Base-by-base conservation (phyloP, 2,888 invertebrate genomes). In the Reticulitermes lucifugus region DNA sequence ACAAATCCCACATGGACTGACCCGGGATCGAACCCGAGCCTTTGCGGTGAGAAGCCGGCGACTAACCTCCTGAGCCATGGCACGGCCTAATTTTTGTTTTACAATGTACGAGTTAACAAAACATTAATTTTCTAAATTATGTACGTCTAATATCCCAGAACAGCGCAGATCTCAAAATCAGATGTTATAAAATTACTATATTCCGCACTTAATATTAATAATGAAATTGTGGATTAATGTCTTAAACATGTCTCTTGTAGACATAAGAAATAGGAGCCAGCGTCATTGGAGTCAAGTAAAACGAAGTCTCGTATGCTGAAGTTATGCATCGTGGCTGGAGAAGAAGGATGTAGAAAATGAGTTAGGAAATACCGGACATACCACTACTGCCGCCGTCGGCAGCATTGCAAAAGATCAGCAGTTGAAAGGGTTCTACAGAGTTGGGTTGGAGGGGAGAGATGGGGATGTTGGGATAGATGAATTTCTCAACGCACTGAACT, bases 331-430 rank as follows among this genome's bases (percentile, higher is more conserved):
- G 18, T 6, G 41, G 41, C 29, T n/a, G 73, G 18, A 4, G 73
- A 41, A 73, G 73, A 73, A 73, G 73, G 41, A 29, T 73, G 35
- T 41, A 35, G 73, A 73, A 73, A 73, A 73, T 41, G 71, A 71
- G 71, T 71, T 71, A 71, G 73, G 73, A 73, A 73, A 73, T 73
- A 73, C 73, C 73, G 73, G 73, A 73, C 73, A 73, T 73, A 73
- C 73, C 73, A 73, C 21, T 73, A 73, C 22, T 41, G 73, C 73
- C 21, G 73, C 73, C 73, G 41, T 41, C 73, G 73, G 73, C 73
- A 73, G 73, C 12, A 41, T 73, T 29, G 73, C 73, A 21, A 73
- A 73, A 73, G 35, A 73, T 41, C 73, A 73, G 29, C 73, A 73
- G 73, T 73, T 18, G 73, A 41, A 73, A 35, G 73, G 35, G 35